These are phyloP conservation scores for Machaerirhynchus nigripectus DNA, from an alignment of 2,113 vertebrate genomes.

Conservation along the genomic window DNA sequence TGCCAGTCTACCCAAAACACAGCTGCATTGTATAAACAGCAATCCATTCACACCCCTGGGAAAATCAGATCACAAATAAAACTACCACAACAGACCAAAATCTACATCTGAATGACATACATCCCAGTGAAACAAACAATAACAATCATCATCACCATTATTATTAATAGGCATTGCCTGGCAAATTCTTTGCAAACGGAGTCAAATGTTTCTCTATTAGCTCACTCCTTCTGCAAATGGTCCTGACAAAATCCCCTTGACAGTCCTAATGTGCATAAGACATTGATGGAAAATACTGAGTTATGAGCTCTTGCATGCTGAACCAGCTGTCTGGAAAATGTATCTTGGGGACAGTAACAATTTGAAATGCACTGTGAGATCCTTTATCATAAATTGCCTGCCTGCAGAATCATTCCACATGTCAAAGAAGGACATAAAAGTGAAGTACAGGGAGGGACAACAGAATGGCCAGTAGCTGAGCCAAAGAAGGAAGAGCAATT, in stretches of 20 bases:
- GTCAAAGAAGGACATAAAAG: neutral
- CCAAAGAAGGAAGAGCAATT: neutral
- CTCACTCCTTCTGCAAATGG: neutral
- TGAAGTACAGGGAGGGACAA: neutral
- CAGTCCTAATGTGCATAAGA: neutral
- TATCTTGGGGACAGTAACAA: conserved; percentile 16
- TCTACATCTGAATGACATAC: neutral
- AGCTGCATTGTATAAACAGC: conserved; percentile 41
- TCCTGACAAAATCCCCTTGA: neutral
- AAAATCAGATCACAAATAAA: neutral
- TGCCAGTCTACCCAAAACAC: conserved; percentile 35
- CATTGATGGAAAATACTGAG: neutral
- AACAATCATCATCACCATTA: neutral
- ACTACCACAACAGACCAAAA: conserved; percentile 16
- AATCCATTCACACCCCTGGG: conserved; percentile 18
- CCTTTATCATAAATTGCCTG: conserved; percentile 9
- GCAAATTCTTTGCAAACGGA: neutral
- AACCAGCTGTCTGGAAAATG: conserved; percentile 40
- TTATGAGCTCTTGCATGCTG: neutral
- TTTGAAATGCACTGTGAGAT: neutral
- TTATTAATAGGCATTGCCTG: neutral
- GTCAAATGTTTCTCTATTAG: neutral
- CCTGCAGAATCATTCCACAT: neutral
- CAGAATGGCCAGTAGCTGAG: neutral
- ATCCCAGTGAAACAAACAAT: conserved; percentile 1